Evolutionary conservation across 2,888 invertebrate genomes (phyloP), one percentile per base, ranked within the genome.

Genomic region (Melieria omissa): DNA sequence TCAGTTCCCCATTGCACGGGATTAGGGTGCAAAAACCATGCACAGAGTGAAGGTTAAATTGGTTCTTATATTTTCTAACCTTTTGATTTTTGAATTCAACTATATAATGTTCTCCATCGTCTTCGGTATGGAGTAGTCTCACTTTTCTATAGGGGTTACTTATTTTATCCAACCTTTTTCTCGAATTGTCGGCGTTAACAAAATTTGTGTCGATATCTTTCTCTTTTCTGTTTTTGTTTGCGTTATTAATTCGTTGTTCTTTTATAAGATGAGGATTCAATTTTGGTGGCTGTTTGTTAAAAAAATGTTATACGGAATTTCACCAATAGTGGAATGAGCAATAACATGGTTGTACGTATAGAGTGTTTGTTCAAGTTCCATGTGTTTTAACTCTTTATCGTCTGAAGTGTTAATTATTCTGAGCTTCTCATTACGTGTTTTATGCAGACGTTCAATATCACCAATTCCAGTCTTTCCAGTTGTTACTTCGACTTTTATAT

Each of bases 381-480:
- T 16, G n/a, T 58, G 55, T 61, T 61, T 42, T 44, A 41, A 54
- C 52, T 71, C 65, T 55, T 71, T 61, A 55, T 71, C 49, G 60
- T 62, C 47, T 5, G 61, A 62, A 14, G 70, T 72, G 60, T 71
- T 64, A 9, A 72, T 74, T 52, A 70, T 67, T 44, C 72, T 74
- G 5, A 72, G 16, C 61, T 74, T 72, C 55, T 74, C 65, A 49
- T 74, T 74, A 8, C 72, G 63, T 16, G 65, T 74, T 62, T 68
- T 68, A 71, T 71, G 74, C 10, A 72, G 16, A 29, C 74, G 69
- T 46, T 74, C 70, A 58, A 74, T 72, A 42, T 74, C 72, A 47
- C 55, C 72, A 45, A 73, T 74, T 14, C 70, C 74, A 52, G 55
- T 73, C 66, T 74, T 74, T 55, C 73, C 71, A 42, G 68, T 73